Conservation (phyloP, 2,797 vertebrate genomes). For the Diglossa cyanea region DNA sequence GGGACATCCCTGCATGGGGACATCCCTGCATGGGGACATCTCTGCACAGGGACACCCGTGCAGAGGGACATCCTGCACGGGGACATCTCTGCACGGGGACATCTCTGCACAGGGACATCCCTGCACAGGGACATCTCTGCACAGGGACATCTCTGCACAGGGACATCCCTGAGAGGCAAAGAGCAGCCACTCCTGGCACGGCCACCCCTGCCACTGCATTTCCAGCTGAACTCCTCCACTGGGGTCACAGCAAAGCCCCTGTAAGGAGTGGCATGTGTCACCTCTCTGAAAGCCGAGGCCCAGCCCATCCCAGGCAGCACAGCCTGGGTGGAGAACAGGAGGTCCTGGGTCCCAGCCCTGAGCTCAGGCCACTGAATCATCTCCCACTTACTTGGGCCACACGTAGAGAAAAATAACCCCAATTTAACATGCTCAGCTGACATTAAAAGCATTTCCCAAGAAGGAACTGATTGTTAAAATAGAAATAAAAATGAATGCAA, state of each 20-base stretch:
- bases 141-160: too few species aligned
- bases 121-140: too few species aligned
- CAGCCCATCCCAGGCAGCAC: rapidly evolving
- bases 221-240: neutral
- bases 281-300: neutral
- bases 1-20: too few species aligned
- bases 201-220: neutral
- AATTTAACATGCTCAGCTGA: neutral
- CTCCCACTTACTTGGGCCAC: neutral
- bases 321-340: neutral
- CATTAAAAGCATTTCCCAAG: neutral
- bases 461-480: neutral
- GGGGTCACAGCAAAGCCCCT: neutral
- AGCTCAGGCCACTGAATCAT: neutral
- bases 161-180: neutral
- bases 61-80: too few species aligned
- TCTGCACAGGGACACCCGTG: too few species aligned
- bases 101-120: too few species aligned
- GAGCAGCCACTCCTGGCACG: neutral
- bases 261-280: rapidly evolving
- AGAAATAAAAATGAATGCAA: conserved; percentile 63
- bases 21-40: too few species aligned
- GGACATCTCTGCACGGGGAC: too few species aligned
- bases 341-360: neutral
- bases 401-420: neutral